phyloP scores from a whole-genome alignment of 2,797 vertebrate genomes.

The Smutsia temminckii region DNA sequence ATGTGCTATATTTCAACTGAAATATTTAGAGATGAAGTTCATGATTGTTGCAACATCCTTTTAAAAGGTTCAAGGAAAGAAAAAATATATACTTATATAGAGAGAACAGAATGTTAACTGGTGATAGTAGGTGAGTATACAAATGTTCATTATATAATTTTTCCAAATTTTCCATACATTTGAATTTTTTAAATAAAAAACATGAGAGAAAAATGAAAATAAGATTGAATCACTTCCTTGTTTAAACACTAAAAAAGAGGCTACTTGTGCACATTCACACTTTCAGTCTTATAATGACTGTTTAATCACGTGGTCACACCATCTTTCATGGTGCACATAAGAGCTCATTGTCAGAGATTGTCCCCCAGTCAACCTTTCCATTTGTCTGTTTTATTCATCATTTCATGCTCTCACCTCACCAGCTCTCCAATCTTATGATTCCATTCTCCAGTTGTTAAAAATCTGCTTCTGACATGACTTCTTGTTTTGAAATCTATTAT shows the following conservation, averaged over 20 bases:
- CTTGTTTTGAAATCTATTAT: not conserved
- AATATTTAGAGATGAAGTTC: not conserved
- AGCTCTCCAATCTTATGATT: not conserved
- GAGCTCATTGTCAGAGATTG: not conserved
- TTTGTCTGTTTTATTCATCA: not conserved
- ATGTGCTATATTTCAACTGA: not conserved
- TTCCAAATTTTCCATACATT: not conserved
- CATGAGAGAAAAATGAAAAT: not conserved
- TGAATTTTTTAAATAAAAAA: slow-evolving; percentile 19
- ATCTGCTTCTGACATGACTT: not conserved
- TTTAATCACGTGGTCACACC: not conserved
- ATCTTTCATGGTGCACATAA: not conserved
- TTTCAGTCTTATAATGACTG: not conserved
- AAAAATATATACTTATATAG: not conserved
- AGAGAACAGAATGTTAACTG: not conserved
- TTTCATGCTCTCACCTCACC: not conserved
- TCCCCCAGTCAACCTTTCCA: not conserved
- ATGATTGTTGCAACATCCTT: not conserved
- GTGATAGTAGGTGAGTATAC: not conserved
- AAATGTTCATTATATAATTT: not conserved
- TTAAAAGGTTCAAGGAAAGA: not conserved
- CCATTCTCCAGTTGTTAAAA: not conserved
- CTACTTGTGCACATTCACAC: not conserved
- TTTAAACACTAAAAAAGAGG: not conserved
- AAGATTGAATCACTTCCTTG: not conserved